Percentiles rank a stretch among this genome's conserved stretches.
Conservation (phyloP, 1,140 invertebrate species). For the Plutomurus gul region DNA sequence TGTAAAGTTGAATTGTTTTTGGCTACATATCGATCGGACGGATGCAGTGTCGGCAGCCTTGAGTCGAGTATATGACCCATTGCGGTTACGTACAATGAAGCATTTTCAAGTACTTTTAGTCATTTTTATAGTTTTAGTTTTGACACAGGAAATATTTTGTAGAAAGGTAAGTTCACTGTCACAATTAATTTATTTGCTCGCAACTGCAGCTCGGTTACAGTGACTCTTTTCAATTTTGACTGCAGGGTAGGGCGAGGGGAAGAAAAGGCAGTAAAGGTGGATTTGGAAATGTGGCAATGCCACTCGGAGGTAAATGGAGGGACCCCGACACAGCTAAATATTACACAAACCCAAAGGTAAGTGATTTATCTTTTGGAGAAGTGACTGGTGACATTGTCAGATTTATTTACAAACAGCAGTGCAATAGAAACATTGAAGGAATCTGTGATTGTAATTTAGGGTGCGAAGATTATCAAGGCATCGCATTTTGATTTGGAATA, state of each 20-base stretch:
- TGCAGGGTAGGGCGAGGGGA: conserved; percentile 35
- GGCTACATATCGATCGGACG: conserved; percentile 6
- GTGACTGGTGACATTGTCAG: too few relatives aligned
- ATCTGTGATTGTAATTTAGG: conserved; percentile 63
- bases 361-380: not conserved
- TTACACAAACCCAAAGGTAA: conserved; percentile 50
- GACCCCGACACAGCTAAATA: conserved; percentile 51
- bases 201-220: too few relatives aligned
- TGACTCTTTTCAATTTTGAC: too few relatives aligned
- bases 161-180: conserved; percentile 36
- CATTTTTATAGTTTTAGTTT: conserved; percentile 8
- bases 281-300: conserved; percentile 34
- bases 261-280: conserved; percentile 33
- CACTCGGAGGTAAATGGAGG: conserved; percentile 50
- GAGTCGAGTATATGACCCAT: not conserved
- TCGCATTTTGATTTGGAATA: conserved; percentile 94
- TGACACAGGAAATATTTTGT: conserved; percentile 9
- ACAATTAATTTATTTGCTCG: not conserved
- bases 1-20: not conserved
- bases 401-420: not conserved
- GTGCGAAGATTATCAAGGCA: conserved; percentile 84
- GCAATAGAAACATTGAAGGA: not conserved
- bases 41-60: conserved; percentile 21
- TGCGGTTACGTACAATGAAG: conserved; percentile 3
- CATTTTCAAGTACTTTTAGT: not conserved